Base-by-base conservation (phyloP, 1,140 invertebrate species). In the Drosophila pallidifrons region DNA sequence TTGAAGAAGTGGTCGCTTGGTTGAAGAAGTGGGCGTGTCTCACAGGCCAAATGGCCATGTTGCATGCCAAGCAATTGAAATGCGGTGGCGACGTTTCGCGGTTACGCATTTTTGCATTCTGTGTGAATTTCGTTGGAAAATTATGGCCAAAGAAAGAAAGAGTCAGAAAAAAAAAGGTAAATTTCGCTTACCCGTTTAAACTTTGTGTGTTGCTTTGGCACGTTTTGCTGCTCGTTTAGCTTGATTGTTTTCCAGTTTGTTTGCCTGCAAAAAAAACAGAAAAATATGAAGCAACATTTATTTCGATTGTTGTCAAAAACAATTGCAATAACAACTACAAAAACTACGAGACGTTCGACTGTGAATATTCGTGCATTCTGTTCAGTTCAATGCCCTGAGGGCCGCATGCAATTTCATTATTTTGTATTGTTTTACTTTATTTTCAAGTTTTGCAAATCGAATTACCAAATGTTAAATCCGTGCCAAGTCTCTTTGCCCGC, bases 81-180 rank as follows among this genome's bases (percentile, higher is more conserved):
- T 20, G 46, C 7, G 46, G 46, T 49, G 46, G 46, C 15, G 16
- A 54, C 49, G 49, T 28, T 68, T 67, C 66, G 49, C 43, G 58
- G 72, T 82, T 82, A 87, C 82, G 82, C 83, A 87, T 88, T 83
- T 88, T 69, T 75, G 80, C 80, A 75, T 88, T 81, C 70, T 81
- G 64, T 88, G 83, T 72, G 83, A 83, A 88, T 63, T 58, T 16
- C 30, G n/a, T 49, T 16, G 32, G 51, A 60, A 74, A 43, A 35
- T 57, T 16, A 47, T 45, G 41, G 41, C 10, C 35, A 10, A 38
- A 10, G 38, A 41, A 10, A 41, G 38, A 41, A 10, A 32, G 32
- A 8, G 5, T 1, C 32, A 47, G 13, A 38, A 35, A 32, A 5
- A n/a, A 28, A 11, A 51, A 58, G 16, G 30, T 13, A 13, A 28